Evolutionary conservation across 2,888 invertebrate species (phyloP).

Genomic region (Epirrita christyi): DNA sequence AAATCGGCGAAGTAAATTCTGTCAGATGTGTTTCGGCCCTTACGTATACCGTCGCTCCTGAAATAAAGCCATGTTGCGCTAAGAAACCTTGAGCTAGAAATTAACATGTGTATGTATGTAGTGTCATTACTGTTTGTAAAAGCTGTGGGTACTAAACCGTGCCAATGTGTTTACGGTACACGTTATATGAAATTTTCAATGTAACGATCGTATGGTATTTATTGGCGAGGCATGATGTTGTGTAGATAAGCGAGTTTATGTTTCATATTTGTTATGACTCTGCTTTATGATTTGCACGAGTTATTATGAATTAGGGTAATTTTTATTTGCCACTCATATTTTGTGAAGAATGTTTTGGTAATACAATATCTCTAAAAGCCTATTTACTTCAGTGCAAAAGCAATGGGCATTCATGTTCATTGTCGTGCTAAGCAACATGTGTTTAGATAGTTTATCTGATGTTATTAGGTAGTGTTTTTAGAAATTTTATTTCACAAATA

Average conservation of each 20-base stretch:
- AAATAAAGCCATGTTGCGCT: too few relatives aligned
- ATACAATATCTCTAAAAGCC: too few relatives aligned
- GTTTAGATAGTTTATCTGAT: too few relatives aligned
- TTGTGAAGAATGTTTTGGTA: not conserved
- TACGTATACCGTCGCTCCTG: too few relatives aligned
- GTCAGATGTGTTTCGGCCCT: too few relatives aligned
- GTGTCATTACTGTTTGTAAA: not conserved
- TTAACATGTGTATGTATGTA: not conserved
- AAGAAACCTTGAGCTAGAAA: too few relatives aligned
- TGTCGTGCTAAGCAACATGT: too few relatives aligned
- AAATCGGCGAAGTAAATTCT: too few relatives aligned
- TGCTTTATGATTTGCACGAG: slow-evolving; percentile 38
- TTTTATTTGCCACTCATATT: slow-evolving; percentile 9
- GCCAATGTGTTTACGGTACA: slow-evolving; percentile 63
- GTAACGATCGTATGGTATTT: slow-evolving; percentile 60
- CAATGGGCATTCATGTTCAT: too few relatives aligned
- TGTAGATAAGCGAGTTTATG: slow-evolving; percentile 48
- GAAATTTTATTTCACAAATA: too few relatives aligned
- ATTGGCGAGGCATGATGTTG: slow-evolving; percentile 54
- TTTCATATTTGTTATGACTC: slow-evolving; percentile 38
- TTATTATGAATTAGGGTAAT: slow-evolving; percentile 28
- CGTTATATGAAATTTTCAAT: slow-evolving; percentile 70
- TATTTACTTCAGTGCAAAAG: too few relatives aligned
- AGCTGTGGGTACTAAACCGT: not conserved
- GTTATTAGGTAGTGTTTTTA: too few relatives aligned